phyloP scores from a whole-genome alignment of 2,797 vertebrate species.

The Chelidonichthys spinosus region DNA sequence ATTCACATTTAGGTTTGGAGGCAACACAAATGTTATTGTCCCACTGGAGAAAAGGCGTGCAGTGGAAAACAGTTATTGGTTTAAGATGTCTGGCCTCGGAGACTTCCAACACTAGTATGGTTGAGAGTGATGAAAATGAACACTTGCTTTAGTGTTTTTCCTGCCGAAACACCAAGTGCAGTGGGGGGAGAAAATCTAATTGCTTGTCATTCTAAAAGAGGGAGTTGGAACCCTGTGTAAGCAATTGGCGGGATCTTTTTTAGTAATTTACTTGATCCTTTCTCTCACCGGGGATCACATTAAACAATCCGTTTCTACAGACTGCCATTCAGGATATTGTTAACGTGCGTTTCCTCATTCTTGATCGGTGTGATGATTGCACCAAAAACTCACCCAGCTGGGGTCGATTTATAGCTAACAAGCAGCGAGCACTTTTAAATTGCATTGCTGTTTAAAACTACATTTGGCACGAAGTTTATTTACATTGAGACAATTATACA shows the following conservation, averaged over 20 bases:
- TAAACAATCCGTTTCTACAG: conserved; percentile 61
- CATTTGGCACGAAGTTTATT: conserved; percentile 53
- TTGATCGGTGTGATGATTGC: conserved; percentile 56
- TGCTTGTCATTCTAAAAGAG: conserved; percentile 68
- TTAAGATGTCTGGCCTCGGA: conserved; percentile 54
- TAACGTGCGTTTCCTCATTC: conserved; percentile 52
- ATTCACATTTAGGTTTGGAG: conserved; percentile 44
- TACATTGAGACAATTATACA: conserved; percentile 44
- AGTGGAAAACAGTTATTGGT: conserved; percentile 47
- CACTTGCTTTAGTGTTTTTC: conserved; percentile 59
- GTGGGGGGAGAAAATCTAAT: conserved; percentile 63
- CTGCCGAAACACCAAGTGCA: conserved; percentile 55
- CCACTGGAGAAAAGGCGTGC: conserved; percentile 29
- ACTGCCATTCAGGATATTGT: conserved; percentile 58
- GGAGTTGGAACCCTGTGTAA: conserved; percentile 54
- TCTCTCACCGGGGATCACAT: conserved; percentile 53
- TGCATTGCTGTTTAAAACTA: conserved; percentile 49
- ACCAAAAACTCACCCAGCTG: conserved; percentile 42
- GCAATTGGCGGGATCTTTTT: conserved; percentile 59
- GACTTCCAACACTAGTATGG: conserved; percentile 25
- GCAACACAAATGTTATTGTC: conserved; percentile 24
- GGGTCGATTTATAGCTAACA: conserved; percentile 53
- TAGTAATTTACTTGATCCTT: conserved; percentile 54
- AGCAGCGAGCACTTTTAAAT: conserved; percentile 40
- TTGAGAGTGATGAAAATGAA: conserved; percentile 60